phyloP scores from a whole-genome alignment of 1,140 invertebrate genomes.

The Drosophila pallidifrons region DNA sequence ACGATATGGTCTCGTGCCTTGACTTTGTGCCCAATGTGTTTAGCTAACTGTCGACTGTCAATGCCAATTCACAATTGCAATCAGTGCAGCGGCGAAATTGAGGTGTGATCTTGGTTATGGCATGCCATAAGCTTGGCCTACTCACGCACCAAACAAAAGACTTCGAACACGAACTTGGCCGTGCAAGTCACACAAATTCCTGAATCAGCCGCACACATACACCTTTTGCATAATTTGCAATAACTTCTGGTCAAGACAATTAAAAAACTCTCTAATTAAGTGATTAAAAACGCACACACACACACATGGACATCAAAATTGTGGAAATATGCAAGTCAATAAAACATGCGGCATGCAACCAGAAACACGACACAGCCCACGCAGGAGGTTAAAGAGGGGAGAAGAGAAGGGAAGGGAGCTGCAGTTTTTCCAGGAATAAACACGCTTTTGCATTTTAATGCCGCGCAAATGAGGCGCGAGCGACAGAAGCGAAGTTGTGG shows the following conservation, averaged over 20 bases:
- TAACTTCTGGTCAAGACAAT: conserved; percentile 61
- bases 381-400: neutral
- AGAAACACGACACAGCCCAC: conserved; percentile 2
- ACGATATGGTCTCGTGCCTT: conserved; percentile 50
- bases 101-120: conserved; percentile 2
- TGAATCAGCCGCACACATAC: conserved; percentile 27
- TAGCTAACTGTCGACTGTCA: conserved; percentile 54
- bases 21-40: conserved; percentile 46
- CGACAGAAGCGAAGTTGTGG: conserved; percentile 30
- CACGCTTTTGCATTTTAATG: conserved; percentile 84
- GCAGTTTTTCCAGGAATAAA: conserved; percentile 81
- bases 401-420: conserved; percentile 24
- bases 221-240: conserved; percentile 70
- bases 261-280: conserved; percentile 79
- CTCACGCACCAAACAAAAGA: conserved; percentile 66
- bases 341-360: conserved; percentile 61
- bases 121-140: conserved; percentile 1
- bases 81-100: conserved; percentile 3
- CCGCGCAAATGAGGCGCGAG: conserved; percentile 62
- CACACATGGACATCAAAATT: conserved; percentile 46
- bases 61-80: conserved; percentile 10
- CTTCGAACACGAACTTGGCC: conserved; percentile 73
- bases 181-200: conserved; percentile 2
- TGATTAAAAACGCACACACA: conserved; percentile 79
- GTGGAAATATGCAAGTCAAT: conserved; percentile 72